Evolutionary conservation across 2,888 invertebrate genomes (phyloP), one percentile per base, ranked within the genome.

Genomic region (Orchesella flavescens): DNA sequence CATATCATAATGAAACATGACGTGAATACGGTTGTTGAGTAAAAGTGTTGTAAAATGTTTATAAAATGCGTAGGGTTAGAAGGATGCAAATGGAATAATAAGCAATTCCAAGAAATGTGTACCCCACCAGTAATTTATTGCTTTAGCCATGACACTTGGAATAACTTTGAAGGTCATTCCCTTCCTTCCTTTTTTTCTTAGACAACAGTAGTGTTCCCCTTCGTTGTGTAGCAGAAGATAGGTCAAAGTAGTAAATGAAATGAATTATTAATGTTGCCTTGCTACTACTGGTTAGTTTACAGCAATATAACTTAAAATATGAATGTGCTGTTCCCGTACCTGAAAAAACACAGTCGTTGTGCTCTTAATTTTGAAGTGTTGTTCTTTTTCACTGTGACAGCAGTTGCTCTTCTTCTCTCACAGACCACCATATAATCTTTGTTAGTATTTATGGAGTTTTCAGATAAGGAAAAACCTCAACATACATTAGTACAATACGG

Each of bases 51-150:
- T 2, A 34, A 19, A 17, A 55, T n/a, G 55, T 13, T 55, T 55
- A 12, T n/a, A 7, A 59, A 59, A n/a, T 66, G 72, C 19, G 68
- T 57, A 44, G 43, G 57, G 59, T 43, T 73, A 75, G 75, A 77
- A 75, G 83, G 73, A 83, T 83, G 83, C 72, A 71, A 68, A 77
- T 73, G 44, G 77, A 83, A 83, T 83, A 77, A 81, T 75, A 65
- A 49, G 72, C 53, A 72, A 72, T 79, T 72, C 72, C 49, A 23
- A n/a, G 10, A 46, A 17, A 68, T 13, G 49, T 53, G 4, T 24
- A 7, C 63, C 1, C 13, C 34, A 17, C 53, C 21, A 43, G 68
- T 71, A 72, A 79, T 79, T 79, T 79, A 79, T 79, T 79, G 46
- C 72, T 55, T 15, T n/a, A 24, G 66, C 66, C 43, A 34, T 66